These are phyloP conservation scores for Epizoanthus scotinus DNA, from an alignment of 92 coral and sea anemone species.

Conservation along the genomic window DNA sequence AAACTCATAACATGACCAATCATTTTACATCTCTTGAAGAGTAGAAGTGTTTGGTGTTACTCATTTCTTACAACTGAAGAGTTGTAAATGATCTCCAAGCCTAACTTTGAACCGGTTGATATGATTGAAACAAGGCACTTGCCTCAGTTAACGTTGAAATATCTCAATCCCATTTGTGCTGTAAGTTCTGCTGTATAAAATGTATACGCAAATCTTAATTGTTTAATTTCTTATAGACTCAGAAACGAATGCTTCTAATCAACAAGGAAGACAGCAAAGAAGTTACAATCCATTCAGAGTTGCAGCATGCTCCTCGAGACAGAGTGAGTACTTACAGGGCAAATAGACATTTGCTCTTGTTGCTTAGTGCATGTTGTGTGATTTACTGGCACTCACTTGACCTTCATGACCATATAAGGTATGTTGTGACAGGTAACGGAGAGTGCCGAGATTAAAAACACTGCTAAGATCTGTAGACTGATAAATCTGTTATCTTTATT, in stretches of 20 bases:
- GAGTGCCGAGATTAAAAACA: slow-evolving; percentile 31
- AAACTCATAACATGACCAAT: too few species aligned
- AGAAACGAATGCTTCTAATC: slow-evolving; percentile 79
- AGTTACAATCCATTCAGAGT: slow-evolving; percentile 70
- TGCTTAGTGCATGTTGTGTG: neutral
- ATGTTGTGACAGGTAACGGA: slow-evolving; percentile 43
- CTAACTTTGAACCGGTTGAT: too few species aligned
- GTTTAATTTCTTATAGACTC: slow-evolving; percentile 79
- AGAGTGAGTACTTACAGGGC: slow-evolving; percentile 48
- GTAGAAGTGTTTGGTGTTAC: too few species aligned
- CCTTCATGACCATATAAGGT: slow-evolving; percentile 2
- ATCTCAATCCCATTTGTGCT: too few species aligned
- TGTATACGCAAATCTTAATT: neutral
- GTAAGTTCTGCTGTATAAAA: neutral
- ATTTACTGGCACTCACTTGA: slow-evolving; percentile 32
- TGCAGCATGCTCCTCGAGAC: slow-evolving; percentile 80
- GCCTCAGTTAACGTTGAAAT: too few species aligned
- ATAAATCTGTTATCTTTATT: neutral
- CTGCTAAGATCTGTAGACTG: neutral
- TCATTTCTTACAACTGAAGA: too few species aligned
- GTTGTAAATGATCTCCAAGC: too few species aligned
- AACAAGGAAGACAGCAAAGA: slow-evolving; percentile 85
- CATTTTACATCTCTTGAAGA: too few species aligned
- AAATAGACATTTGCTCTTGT: neutral
- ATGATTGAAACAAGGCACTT: too few species aligned